Conservation (phyloP, 1,140 invertebrate species). For the Drosophila prosaltans region DNA sequence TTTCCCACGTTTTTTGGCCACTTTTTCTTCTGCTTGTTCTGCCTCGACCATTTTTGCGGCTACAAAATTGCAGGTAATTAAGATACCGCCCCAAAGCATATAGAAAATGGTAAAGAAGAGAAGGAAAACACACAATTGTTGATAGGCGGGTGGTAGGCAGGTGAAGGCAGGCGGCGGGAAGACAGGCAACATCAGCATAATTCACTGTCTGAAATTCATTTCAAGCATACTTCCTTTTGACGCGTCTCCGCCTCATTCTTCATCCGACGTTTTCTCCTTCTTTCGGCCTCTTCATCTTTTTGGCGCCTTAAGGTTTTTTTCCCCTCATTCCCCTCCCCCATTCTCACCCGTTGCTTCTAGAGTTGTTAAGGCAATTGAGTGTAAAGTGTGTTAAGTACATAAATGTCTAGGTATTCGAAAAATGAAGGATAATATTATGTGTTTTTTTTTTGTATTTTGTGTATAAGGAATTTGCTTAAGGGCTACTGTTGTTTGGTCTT, state of each 20-base stretch:
- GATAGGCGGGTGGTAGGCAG: too few species aligned
- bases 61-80: conserved; percentile 79
- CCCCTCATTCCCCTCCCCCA: background rate
- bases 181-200: conserved; percentile 52
- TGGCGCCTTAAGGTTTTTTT: conserved; percentile 7
- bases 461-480: background rate
- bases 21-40: conserved; percentile 23
- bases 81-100: conserved; percentile 40
- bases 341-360: background rate
- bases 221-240: conserved; percentile 52
- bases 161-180: too few species aligned
- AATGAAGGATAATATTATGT: conserved; percentile 34
- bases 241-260: conserved; percentile 24
- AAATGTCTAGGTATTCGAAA: conserved; percentile 38
- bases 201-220: conserved; percentile 72
- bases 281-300: background rate
- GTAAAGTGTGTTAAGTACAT: conserved; percentile 45
- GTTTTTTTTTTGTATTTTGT: conserved; percentile 23
- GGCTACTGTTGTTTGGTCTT: background rate
- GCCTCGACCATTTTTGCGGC: conserved; percentile 44
- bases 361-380: conserved; percentile 41
- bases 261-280: conserved; percentile 7
- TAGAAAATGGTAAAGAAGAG: conserved; percentile 3
- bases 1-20: conserved; percentile 13
- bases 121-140: background rate